Percentiles rank a stretch among this genome's conserved stretches.
phyloP scores from a whole-genome alignment of 2,113 vertebrate species.

The Pelodiscus sinensis region DNA sequence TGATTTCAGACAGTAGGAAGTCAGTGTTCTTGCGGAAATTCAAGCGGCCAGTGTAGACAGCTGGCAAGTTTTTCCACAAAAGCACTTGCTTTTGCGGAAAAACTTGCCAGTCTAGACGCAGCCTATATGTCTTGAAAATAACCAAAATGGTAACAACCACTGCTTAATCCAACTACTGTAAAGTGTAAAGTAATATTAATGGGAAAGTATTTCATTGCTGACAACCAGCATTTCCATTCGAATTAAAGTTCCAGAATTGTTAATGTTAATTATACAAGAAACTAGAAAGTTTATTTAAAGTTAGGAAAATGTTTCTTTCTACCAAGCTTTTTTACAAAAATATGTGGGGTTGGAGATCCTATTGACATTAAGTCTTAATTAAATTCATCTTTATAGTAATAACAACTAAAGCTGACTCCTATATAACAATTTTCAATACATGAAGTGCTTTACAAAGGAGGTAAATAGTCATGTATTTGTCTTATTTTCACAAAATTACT shows the following conservation, averaged over 20 bases:
- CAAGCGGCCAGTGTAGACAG: too few species aligned
- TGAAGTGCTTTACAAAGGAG: neutral
- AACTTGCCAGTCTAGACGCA: too few species aligned
- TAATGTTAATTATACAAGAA: neutral
- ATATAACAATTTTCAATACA: neutral
- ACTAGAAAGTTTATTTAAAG: neutral
- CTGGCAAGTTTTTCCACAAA: too few species aligned
- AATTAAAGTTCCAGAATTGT: neutral
- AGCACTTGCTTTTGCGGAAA: too few species aligned
- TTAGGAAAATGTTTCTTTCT: neutral
- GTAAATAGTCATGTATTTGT: rapidly evolving
- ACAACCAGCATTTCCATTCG: neutral
- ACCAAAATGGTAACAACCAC: neutral
- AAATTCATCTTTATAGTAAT: neutral
- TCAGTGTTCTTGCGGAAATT: too few species aligned
- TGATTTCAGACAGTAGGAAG: too few species aligned
- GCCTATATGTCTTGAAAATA: neutral
- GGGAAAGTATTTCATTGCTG: neutral
- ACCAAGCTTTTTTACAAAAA: neutral
- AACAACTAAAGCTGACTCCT: neutral
- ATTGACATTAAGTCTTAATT: neutral
- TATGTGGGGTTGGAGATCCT: neutral
- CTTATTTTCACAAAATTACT: neutral
- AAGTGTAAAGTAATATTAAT: neutral
- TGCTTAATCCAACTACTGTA: rapidly evolving